These are phyloP conservation scores for Dendropsophus ebraccatus DNA, from an alignment of 2,113 vertebrate genomes.

Conservation along the genomic window DNA sequence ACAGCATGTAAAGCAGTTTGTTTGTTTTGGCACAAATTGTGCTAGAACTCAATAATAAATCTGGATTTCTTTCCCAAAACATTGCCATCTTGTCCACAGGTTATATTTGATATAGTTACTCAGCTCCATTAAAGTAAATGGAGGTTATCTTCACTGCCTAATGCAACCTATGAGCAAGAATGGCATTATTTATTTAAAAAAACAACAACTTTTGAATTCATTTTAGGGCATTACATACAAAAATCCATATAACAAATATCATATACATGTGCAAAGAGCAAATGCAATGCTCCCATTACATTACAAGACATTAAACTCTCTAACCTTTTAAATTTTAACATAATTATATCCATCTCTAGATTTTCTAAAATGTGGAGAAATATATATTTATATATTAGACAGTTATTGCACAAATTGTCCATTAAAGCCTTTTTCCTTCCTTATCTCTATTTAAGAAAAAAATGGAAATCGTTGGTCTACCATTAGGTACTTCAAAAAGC, in stretches of 20 bases:
- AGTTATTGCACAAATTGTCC: conserved; percentile 48
- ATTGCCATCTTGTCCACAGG: not conserved
- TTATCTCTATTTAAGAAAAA: conserved; percentile 41
- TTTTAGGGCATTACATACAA: conserved; percentile 4
- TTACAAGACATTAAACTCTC: not conserved
- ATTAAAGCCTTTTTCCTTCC: conserved; percentile 45
- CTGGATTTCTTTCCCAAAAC: not conserved
- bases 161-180: too few species aligned
- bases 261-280: not conserved
- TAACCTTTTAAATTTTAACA: conserved; percentile 1
- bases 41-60: too few species aligned
- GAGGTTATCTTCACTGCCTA: not conserved
- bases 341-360: not conserved
- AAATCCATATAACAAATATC: not conserved
- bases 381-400: not conserved
- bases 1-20: too few species aligned
- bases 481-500: conserved; percentile 53
- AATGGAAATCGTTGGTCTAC: conserved; percentile 43
- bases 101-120: not conserved
- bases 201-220: not conserved
- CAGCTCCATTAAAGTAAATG: not conserved
- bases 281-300: not conserved
- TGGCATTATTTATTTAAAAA: too few species aligned
- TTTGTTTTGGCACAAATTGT: too few species aligned
- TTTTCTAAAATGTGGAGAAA: not conserved